Evolutionary conservation across 2,888 invertebrate genomes (phyloP).

Genomic region (Pammene aurita): DNA sequence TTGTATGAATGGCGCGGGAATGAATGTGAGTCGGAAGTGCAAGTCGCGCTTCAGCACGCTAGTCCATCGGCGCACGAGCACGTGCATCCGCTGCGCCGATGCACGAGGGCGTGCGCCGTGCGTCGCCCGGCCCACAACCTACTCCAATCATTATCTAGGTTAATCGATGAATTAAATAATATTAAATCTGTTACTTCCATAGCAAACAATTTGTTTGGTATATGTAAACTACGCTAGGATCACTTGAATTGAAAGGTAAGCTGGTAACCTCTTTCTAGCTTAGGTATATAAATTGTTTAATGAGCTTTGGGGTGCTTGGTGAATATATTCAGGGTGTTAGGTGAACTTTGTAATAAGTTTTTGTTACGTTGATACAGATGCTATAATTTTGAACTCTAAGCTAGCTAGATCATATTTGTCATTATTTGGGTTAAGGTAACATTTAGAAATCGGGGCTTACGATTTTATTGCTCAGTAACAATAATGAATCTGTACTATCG

Average conservation of each 20-base stretch:
- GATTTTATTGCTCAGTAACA: too few relatives aligned
- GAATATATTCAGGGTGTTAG: too few relatives aligned
- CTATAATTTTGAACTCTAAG: too few relatives aligned
- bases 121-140: slow-evolving; percentile 9
- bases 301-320: too few relatives aligned
- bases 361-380: too few relatives aligned
- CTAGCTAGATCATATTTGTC: too few relatives aligned
- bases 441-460: too few relatives aligned
- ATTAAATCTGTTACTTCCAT: not conserved
- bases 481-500: too few relatives aligned
- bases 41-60: slow-evolving; percentile 71
- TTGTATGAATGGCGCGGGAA: slow-evolving; percentile 81
- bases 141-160: slow-evolving; percentile 8
- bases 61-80: slow-evolving; percentile 70
- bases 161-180: not conserved
- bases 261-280: not conserved
- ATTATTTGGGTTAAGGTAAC: too few relatives aligned
- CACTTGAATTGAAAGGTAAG: not conserved
- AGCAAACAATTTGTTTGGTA: not conserved
- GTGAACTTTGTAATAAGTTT: too few relatives aligned
- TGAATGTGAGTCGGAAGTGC: slow-evolving; percentile 80
- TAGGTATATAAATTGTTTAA: too few relatives aligned
- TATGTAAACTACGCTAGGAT: not conserved
- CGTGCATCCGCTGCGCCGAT: slow-evolving; percentile 63
- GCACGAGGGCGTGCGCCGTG: slow-evolving; percentile 22